A percentile compares a stretch with the other conserved stretches of the same genome.
phyloP scores from a whole-genome alignment of 2,888 invertebrate species.

The Tenthredo amoena region DNA sequence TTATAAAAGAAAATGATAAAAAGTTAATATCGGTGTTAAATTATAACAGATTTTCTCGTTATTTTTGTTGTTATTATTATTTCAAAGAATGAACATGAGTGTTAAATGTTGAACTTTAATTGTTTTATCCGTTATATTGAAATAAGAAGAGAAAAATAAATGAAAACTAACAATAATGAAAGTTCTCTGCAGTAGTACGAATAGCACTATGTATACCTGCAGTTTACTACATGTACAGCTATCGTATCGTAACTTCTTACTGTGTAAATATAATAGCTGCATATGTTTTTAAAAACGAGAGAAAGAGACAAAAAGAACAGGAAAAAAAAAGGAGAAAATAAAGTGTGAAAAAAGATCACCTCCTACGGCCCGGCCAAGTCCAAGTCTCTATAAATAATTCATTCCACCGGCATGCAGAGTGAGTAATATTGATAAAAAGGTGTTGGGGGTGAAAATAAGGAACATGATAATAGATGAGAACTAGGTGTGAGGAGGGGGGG shows the following conservation, averaged over 20 bases:
- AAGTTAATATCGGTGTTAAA: not conserved
- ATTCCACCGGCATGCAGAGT: not conserved
- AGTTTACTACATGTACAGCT: not conserved
- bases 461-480: not conserved
- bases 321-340: not conserved
- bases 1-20: not conserved
- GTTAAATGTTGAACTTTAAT: slow-evolving; percentile 6
- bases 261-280: not conserved
- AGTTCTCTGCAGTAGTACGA: not conserved
- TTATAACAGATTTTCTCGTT: not conserved
- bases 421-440: not conserved
- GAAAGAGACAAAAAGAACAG: not conserved
- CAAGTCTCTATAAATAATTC: not conserved
- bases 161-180: not conserved
- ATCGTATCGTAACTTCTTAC: not conserved
- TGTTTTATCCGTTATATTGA: not conserved
- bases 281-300: not conserved
- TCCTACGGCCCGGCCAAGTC: not conserved
- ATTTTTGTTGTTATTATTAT: not conserved
- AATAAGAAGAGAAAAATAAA: not conserved
- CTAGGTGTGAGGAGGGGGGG: not conserved
- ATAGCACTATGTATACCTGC: not conserved
- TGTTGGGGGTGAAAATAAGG: not conserved
- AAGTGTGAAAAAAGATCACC: not conserved
- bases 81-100: not conserved